These are phyloP conservation scores for Anguilla japonica DNA, from an alignment of 2,113 vertebrate genomes.

Conservation along the genomic window DNA sequence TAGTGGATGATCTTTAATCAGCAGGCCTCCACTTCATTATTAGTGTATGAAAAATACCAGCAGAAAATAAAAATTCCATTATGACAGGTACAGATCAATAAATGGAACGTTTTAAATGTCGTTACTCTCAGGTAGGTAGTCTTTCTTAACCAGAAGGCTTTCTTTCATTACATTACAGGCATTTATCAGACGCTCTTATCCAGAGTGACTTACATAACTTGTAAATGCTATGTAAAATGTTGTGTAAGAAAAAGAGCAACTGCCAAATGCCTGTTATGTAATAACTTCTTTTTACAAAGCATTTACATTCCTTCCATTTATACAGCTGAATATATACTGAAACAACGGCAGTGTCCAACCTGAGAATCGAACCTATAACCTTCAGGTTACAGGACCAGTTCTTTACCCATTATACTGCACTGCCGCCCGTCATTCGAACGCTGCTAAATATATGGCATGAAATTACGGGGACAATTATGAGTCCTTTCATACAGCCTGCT, in stretches of 20 bases:
- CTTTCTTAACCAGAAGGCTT: constrained; percentile 32
- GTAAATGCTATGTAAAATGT: too few species aligned
- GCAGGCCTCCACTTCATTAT: constrained; percentile 32
- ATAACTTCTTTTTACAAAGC: too few species aligned
- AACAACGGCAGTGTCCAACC: too few species aligned
- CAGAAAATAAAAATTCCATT: constrained; percentile 28
- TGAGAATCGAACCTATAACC: too few species aligned
- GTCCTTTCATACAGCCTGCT: constrained; percentile 39
- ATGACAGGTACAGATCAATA: constrained; percentile 35
- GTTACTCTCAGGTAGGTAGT: constrained; percentile 19
- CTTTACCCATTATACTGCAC: neutral
- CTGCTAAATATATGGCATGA: constrained; percentile 37
- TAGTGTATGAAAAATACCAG: constrained; percentile 40
- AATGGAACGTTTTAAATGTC: constrained; percentile 17
- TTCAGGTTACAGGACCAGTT: too few species aligned
- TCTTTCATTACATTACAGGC: too few species aligned
- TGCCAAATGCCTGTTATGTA: too few species aligned
- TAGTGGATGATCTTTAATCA: constrained; percentile 37
- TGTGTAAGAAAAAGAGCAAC: too few species aligned
- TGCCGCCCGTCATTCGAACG: constrained; percentile 32
- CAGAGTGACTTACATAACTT: too few species aligned
- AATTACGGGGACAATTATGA: constrained; percentile 41
- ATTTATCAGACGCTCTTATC: too few species aligned
- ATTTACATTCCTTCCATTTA: too few species aligned
- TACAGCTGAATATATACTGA: too few species aligned